phyloP scores from a whole-genome alignment of 2,113 vertebrate species.

The Charadrius vociferus region DNA sequence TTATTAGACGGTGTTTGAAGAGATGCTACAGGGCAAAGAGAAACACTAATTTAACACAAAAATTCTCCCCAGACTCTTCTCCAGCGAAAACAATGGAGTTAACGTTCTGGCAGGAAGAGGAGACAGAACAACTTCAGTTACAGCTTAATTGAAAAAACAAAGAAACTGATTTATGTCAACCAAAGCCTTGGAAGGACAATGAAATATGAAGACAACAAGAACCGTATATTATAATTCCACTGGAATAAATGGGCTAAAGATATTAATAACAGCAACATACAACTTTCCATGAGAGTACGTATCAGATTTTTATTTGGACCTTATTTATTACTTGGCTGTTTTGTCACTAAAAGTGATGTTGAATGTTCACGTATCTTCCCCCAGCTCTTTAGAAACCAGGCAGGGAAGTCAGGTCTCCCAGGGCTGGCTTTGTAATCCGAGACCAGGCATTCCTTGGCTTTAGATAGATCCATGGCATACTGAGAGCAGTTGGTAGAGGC shows the following conservation, averaged over 20 bases:
- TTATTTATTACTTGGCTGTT: neutral
- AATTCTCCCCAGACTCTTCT: neutral
- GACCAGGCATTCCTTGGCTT: slow-evolving; percentile 5
- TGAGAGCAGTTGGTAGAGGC: neutral
- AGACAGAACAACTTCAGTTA: slow-evolving; percentile 25
- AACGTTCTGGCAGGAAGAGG: slow-evolving; percentile 1
- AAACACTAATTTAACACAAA: neutral
- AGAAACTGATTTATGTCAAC: neutral
- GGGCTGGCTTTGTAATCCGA: neutral
- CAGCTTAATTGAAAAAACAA: slow-evolving; percentile 33
- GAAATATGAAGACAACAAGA: neutral
- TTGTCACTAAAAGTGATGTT: neutral
- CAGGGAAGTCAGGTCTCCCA: neutral
- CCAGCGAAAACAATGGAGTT: neutral
- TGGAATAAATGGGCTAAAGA: neutral
- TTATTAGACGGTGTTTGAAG: neutral
- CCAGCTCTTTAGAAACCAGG: neutral
- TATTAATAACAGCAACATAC: neutral
- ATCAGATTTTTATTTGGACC: neutral
- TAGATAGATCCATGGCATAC: neutral
- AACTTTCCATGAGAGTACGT: neutral
- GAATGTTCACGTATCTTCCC: neutral
- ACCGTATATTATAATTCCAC: neutral
- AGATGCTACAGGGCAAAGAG: neutral
- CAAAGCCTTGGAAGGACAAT: neutral